Percentiles rank a stretch among this genome's conserved stretches.
Conservation (phyloP, 2,888 invertebrate species). For the Synanthedon andrenaeformis region DNA sequence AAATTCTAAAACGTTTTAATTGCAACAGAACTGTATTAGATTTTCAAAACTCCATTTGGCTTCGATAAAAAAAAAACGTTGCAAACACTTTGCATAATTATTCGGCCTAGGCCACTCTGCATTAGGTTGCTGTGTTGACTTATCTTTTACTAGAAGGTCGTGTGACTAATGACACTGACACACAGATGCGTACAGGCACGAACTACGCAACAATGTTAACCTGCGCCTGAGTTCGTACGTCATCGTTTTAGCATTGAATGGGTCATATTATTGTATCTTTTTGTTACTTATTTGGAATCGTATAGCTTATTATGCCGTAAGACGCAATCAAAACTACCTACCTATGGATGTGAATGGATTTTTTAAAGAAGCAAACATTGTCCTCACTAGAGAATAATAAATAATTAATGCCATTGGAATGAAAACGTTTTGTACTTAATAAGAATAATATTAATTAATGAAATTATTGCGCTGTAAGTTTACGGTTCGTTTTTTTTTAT, state of each 20-base stretch:
- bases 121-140: conserved; percentile 8
- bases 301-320: background rate
- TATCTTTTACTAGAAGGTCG: conserved; percentile 25
- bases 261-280: background rate
- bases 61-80: background rate
- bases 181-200: conserved; percentile 11
- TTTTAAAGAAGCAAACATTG: too few relatives aligned
- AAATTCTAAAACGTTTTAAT: too few relatives aligned
- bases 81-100: conserved; percentile 12
- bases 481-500: too few relatives aligned
- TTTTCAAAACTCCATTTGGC: background rate
- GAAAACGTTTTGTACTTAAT: too few relatives aligned
- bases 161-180: conserved; percentile 35
- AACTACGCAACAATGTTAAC: background rate
- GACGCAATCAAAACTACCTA: background rate
- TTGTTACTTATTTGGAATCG: background rate
- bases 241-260: conserved; percentile 4
- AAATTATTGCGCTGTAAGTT: too few relatives aligned
- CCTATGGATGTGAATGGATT: too few relatives aligned
- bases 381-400: too few relatives aligned
- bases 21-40: background rate
- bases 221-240: conserved; percentile 11
- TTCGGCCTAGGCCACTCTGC: conserved; percentile 10
- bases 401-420: too few relatives aligned
- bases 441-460: too few relatives aligned